A percentile compares a stretch with the other conserved stretches of the same genome.
Evolutionary conservation across 2,797 vertebrate genomes (phyloP).

Genomic region (Alauda arvensis): DNA sequence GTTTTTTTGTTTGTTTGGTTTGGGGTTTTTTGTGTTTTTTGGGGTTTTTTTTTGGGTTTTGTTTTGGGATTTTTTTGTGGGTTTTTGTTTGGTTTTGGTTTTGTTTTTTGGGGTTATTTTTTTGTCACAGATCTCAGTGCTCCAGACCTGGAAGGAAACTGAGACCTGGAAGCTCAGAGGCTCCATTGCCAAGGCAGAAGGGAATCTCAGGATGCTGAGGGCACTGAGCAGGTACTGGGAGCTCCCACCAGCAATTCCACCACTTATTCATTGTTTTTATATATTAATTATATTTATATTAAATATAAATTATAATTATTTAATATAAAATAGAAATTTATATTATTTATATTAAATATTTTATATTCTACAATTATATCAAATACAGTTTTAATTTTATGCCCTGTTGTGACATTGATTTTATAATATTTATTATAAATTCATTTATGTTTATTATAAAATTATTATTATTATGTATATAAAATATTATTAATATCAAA

Average conservation of each 20-base stretch:
- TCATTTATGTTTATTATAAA: no score
- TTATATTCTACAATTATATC: fast-evolving
- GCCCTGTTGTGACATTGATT: fast-evolving
- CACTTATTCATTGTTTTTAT: no score
- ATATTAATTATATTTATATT: no score
- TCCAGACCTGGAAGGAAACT: conserved; percentile 72
- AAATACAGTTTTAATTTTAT: background rate
- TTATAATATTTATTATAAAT: no score
- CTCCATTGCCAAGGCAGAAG: conserved; percentile 60
- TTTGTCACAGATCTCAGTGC: conserved; percentile 71
- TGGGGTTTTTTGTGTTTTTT: background rate
- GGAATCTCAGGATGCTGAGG: conserved; percentile 68
- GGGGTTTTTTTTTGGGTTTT: background rate
- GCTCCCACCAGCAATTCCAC: background rate
- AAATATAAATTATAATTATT: no score
- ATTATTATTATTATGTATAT: no score
- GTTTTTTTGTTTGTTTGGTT: background rate
- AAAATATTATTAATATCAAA: background rate
- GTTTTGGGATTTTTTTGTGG: background rate
- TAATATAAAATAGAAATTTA: no score
- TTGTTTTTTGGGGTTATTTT: background rate
- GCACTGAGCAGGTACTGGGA: conserved; percentile 70
- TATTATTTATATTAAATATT: no score
- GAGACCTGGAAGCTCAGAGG: conserved; percentile 60
- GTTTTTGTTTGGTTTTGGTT: no score